Evolutionary conservation across 2,113 vertebrate genomes (phyloP).

Genomic region (Hymenochirus boettgeri): DNA sequence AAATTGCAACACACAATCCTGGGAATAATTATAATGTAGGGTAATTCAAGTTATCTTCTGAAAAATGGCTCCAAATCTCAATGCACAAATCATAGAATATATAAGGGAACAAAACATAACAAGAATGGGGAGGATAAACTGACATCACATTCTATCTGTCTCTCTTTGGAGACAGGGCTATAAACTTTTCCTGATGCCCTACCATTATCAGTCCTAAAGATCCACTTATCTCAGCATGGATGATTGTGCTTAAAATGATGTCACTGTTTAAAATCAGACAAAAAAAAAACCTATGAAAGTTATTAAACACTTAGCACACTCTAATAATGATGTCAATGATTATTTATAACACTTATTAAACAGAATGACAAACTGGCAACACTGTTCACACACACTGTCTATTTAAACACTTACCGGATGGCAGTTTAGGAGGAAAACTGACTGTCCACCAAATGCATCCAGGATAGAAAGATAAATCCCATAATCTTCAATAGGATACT

Average conservation of each 20-base stretch:
- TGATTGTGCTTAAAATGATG: no score
- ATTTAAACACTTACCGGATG: constrained; percentile 57
- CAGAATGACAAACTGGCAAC: neutral
- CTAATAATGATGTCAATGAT: neutral
- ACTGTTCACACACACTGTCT: neutral
- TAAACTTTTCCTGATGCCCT: neutral
- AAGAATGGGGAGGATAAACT: neutral
- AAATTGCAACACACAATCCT: neutral
- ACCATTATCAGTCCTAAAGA: neutral
- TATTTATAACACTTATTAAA: neutral
- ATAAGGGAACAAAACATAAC: neutral
- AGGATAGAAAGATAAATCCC: constrained; percentile 48
- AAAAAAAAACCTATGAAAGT: neutral
- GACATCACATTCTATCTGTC: neutral
- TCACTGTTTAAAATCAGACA: neutral
- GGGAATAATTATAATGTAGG: neutral
- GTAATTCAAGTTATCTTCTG: neutral
- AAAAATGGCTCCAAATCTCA: neutral
- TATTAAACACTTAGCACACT: neutral
- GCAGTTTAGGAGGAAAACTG: constrained; percentile 49
- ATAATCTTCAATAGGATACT: constrained; percentile 49
- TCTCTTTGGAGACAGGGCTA: neutral
- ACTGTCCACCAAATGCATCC: constrained; percentile 47
- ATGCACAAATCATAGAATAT: neutral
- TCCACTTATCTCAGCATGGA: neutral